Base-by-base conservation (phyloP, 92 coral and sea anemone species). In the Parazoanthus darwini region DNA sequence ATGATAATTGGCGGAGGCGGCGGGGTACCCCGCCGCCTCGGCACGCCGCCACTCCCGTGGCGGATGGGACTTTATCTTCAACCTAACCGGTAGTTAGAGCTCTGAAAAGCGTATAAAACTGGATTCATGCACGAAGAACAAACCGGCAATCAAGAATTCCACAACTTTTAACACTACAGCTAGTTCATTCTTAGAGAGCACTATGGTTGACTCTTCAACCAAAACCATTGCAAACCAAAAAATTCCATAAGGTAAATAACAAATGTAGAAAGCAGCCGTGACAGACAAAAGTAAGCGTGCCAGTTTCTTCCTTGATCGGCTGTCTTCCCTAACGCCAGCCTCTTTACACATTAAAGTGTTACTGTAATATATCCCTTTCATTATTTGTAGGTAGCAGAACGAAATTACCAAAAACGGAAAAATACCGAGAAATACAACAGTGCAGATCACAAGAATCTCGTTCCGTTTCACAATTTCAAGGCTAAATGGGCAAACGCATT, bases 51-150 rank as follows among this genome's bases (percentile, higher is more conserved):
- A n/a, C n/a, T n/a, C n/a, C n/a, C n/a, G n/a, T n/a, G n/a, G n/a
- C n/a, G n/a, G n/a, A n/a, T n/a, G n/a, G n/a, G n/a, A n/a, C n/a
- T n/a, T n/a, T n/a, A n/a, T n/a, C n/a, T n/a, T n/a, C n/a, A 91
- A 37, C 98, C 95, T 77, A 90, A 90, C 59, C 93, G 44, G 51
- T 94, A 94, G 76, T 94, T 94, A 6, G 95, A 93, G 79, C 94
- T 94, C 22, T 94, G 98, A 79, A 94, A 94, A 10, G 93, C 95
- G 86, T 93, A 93, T 46, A 94, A 78, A 71, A 94, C 43, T 14
- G 98, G 98, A 79, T 94, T 94, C 25, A 94, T 67, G 66, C 92
- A 77, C 20, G 95, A 94, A 66, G 94, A 92, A 48, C 88, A 94
- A 29, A 88, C n/a, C n/a, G n/a, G n/a, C 89, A 20, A 94, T 66